These are phyloP conservation scores for Cheumatopsyche charites DNA, from an alignment of 1,140 invertebrate genomes.

Conservation along the genomic window DNA sequence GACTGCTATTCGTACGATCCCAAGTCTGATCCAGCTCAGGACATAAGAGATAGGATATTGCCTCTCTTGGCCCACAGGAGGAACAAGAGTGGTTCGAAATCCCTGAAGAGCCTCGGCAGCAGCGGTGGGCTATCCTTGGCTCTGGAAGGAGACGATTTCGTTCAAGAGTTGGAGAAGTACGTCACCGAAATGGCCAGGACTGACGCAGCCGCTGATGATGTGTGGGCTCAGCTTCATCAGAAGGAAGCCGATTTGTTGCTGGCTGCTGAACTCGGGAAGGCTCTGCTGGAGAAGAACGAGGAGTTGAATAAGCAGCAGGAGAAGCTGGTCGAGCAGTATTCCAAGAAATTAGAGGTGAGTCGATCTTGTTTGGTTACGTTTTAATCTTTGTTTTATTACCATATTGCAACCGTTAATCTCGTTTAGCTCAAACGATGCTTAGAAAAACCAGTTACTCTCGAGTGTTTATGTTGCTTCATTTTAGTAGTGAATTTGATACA, in stretches of 20 bases:
- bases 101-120: conserved; percentile 14
- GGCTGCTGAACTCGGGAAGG: conserved; percentile 94
- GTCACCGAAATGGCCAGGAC: conserved; percentile 64
- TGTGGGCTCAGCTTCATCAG: conserved; percentile 84
- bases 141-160: conserved; percentile 60
- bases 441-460: no score
- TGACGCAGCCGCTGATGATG: conserved; percentile 67
- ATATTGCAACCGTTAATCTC: neutral
- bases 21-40: neutral
- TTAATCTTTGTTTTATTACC: neutral
- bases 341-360: conserved; percentile 90
- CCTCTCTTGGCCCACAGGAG: conserved; percentile 40
- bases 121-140: conserved; percentile 45
- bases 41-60: conserved; percentile 32
- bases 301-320: conserved; percentile 89
- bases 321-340: conserved; percentile 83
- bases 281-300: conserved; percentile 91
- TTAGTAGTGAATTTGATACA: no score
- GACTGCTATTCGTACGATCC: conserved; percentile 44
- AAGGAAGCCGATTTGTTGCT: conserved; percentile 92
- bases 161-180: conserved; percentile 64
- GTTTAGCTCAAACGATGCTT: no score
- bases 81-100: conserved; percentile 41
- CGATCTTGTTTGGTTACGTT: neutral
- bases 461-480: no score